Evolutionary conservation across 2,113 vertebrate species (phyloP), one percentile per base, ranked within the genome.

Genomic region (Theropithecus gelada): DNA sequence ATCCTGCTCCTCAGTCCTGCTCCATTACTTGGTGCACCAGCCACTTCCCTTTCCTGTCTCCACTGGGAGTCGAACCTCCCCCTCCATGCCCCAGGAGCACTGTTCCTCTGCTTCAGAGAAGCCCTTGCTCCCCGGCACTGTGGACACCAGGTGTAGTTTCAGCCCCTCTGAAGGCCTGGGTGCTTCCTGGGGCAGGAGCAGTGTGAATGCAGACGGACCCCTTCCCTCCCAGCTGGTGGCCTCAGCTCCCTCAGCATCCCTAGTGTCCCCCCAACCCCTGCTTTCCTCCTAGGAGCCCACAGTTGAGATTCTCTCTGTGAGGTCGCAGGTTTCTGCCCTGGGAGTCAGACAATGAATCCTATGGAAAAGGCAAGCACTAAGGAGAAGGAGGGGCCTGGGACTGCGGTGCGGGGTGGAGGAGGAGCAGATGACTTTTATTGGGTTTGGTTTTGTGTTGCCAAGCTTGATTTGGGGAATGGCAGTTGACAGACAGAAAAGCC

Each of bases 351-450:
- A 2, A 35, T 11, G n/a, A 20, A 50, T 9, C 10, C 17, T 20
- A 80, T 52, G 61, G 25, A 30, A 81, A 88, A 8, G 8, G 2
- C 4, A 17, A 16, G 14, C 8, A 10, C 57, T 64, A 3, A 87
- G 85, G 81, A 43, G 7, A 45, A 57, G 55, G 25, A 45, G 20
- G 18, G 23, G 9, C 32, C 38, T 17, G 11, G 76, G 5, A 13
- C 2, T 13, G 73, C 13, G 27, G 3, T 32, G 22, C 1, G 43
- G 32, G n/a, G 6, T 9, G 32, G 52, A 57, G 40, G 52, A 12
- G 25, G 6, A 66, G 11, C 25, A 80, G 27, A n/a, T 83, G 5
- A 70, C 38, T 92, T 95, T 96, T 88, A 73, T 82, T 96, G n/a
- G 10, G 3, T 30, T 70, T 81, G 32, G 14, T 23, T 70, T 85